These are phyloP conservation scores for Pogona vitticeps DNA, from an alignment of 2,113 vertebrate species.

Conservation along the genomic window DNA sequence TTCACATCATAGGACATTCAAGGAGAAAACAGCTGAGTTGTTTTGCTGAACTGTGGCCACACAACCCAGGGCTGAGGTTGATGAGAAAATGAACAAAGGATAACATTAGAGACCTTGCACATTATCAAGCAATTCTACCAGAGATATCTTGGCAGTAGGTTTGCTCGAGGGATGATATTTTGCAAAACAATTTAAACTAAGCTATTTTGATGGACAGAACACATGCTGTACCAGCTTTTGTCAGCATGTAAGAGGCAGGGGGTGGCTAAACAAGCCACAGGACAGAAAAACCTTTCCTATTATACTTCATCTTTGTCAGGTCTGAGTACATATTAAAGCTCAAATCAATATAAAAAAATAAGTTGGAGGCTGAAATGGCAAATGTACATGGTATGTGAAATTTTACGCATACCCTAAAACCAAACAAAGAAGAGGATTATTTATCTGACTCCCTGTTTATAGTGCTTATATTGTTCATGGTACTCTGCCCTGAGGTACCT, in stretches of 20 bases:
- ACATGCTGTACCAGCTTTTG: neutral
- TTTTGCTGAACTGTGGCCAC: conserved; percentile 10
- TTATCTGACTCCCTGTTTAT: neutral
- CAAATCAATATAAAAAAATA: conserved; percentile 12
- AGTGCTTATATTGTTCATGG: neutral
- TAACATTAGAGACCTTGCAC: conserved; percentile 13
- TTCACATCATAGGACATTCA: neutral
- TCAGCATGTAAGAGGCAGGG: neutral
- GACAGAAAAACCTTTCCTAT: neutral
- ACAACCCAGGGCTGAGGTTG: neutral
- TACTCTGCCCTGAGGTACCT: neutral
- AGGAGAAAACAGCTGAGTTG: conserved; percentile 8
- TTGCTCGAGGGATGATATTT: conserved; percentile 16
- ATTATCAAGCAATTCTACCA: conserved; percentile 5
- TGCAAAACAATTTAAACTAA: conserved; percentile 31
- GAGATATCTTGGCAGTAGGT: conserved; percentile 13
- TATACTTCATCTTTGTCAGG: neutral
- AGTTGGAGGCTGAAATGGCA: neutral
- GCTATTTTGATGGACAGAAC: conserved; percentile 6
- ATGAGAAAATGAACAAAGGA: conserved; percentile 28
- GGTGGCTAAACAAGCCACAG: conserved; percentile 4
- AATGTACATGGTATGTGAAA: neutral
- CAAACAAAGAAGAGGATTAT: neutral
- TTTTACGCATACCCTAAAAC: neutral
- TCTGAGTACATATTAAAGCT: neutral